Evolutionary conservation across 2,888 invertebrate genomes (phyloP).

Genomic region (Diplolepis rosae): DNA sequence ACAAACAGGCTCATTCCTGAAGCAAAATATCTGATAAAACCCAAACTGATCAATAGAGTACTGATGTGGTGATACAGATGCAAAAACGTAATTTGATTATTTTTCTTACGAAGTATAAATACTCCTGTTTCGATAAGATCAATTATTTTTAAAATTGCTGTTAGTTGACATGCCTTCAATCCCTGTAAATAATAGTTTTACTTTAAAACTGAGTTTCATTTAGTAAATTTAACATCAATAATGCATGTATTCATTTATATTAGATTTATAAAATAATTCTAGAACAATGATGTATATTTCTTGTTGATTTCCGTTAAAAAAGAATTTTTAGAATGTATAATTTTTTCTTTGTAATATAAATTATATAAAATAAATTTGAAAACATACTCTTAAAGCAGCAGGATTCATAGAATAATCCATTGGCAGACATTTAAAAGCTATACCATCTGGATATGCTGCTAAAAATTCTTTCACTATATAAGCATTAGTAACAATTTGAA

Average conservation of each 20-base stretch:
- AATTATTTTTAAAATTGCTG: slow-evolving; percentile 78
- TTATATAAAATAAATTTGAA: slow-evolving; percentile 1
- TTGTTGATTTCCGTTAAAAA: no score
- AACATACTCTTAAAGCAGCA: slow-evolving; percentile 54
- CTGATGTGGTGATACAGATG: slow-evolving; percentile 84
- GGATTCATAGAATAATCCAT: slow-evolving; percentile 78
- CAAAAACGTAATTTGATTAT: slow-evolving; percentile 80
- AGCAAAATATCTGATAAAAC: slow-evolving; percentile 77
- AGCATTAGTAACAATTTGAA: slow-evolving; percentile 75
- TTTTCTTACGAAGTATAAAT: slow-evolving; percentile 82
- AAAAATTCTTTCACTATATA: slow-evolving; percentile 60
- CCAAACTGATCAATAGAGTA: slow-evolving; percentile 78
- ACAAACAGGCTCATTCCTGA: slow-evolving; percentile 79
- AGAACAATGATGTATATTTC: no score
- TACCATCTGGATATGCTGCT: slow-evolving; percentile 70
- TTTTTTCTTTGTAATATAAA: no score
- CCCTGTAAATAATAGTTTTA: slow-evolving; percentile 52
- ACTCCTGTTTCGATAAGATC: slow-evolving; percentile 82
- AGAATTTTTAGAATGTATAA: no score
- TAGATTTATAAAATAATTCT: no score
- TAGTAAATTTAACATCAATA: no score
- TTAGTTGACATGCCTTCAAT: slow-evolving; percentile 75
- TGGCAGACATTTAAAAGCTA: slow-evolving; percentile 79
- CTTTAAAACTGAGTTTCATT: slow-evolving; percentile 78
- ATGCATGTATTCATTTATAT: no score